These are phyloP conservation scores for Atherinomorus stipes DNA, from an alignment of 2,113 vertebrate species.

Conservation along the genomic window DNA sequence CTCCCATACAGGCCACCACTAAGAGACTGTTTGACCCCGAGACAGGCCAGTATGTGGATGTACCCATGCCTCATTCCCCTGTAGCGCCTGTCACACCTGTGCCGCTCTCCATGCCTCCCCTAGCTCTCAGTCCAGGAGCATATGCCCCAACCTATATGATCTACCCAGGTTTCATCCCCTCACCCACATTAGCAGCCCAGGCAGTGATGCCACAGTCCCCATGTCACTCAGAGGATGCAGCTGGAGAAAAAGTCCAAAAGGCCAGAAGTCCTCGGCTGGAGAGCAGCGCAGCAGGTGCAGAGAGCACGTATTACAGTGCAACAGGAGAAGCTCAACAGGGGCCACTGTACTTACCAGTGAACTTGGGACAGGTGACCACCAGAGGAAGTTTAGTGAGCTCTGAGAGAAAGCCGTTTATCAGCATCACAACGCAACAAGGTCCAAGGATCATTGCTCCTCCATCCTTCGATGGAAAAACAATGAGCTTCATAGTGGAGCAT, in stretches of 20 bases:
- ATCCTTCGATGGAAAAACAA: conserved; percentile 95
- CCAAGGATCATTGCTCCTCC: conserved; percentile 93
- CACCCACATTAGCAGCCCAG: conserved; percentile 78
- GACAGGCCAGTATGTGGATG: conserved; percentile 95
- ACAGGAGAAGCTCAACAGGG: conserved; percentile 71
- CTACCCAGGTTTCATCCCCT: conserved; percentile 89
- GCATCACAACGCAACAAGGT: conserved; percentile 92
- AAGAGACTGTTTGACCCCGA: conserved; percentile 94
- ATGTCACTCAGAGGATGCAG: conserved; percentile 66
- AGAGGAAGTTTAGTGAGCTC: conserved; percentile 64
- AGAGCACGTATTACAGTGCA: conserved; percentile 87
- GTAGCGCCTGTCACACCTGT: conserved; percentile 72
- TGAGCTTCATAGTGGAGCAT: conserved; percentile 98
- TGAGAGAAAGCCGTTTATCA: conserved; percentile 89
- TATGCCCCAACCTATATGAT: conserved; percentile 89
- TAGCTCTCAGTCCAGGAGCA: conserved; percentile 70
- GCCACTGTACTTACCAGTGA: conserved; percentile 46
- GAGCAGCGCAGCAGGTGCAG: conserved; percentile 58
- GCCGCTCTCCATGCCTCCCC: conserved; percentile 74
- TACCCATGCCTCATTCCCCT: conserved; percentile 85
- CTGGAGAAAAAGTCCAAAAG: conserved; percentile 43
- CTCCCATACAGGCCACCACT: conserved; percentile 86
- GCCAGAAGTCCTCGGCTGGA: conserved; percentile 29
- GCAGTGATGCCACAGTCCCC: conserved; percentile 56
- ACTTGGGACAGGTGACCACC: conserved; percentile 65